Base-by-base conservation (phyloP, 30 jellyfish, hydroid and myxozoan species). In the Morbakka virulenta region DNA sequence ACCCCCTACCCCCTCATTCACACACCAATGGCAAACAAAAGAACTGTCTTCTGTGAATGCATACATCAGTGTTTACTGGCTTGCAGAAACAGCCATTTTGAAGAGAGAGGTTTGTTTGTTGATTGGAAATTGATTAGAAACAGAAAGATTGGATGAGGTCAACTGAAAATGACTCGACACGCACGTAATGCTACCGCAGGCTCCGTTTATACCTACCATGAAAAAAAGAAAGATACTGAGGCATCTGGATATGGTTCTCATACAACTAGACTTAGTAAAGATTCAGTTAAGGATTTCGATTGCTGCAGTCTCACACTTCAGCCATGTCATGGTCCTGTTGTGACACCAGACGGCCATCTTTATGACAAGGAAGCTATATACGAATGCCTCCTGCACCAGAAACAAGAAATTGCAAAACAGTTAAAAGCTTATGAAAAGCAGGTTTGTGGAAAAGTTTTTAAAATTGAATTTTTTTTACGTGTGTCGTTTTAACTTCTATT, bases 121-220 rank as follows among this genome's bases (percentile, higher is more conserved):
- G n/a, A n/a, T n/a, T n/a, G n/a, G n/a, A n/a, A n/a, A n/a, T n/a
- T n/a, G n/a, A n/a, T n/a, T n/a, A n/a, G n/a, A n/a, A n/a, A n/a
- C n/a, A n/a, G n/a, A n/a, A n/a, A n/a, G n/a, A n/a, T n/a, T n/a
- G n/a, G n/a, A n/a, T n/a, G n/a, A n/a, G n/a, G n/a, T n/a, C n/a
- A n/a, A n/a, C n/a, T n/a, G n/a, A n/a, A n/a, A n/a, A 94, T 94
- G 99, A 87, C 99, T 53, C 51, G 96, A 34, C 99, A 94, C 71
- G 99, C 97, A 3, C 76, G 66, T 74, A 94, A 94, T 72, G 80
- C 91, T 57, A 94, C 99, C n/a, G 99, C 99, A 11, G 83, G 96
- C 57, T 95, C 99, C 9, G 97, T 94, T 25, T 94, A 87, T 67
- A 73, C 97, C 20, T 86, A 94, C 67, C 97, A 94, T 35, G 99